Base-by-base conservation (phyloP, 2,888 invertebrate species). In the Galerucella calmariensis region DNA sequence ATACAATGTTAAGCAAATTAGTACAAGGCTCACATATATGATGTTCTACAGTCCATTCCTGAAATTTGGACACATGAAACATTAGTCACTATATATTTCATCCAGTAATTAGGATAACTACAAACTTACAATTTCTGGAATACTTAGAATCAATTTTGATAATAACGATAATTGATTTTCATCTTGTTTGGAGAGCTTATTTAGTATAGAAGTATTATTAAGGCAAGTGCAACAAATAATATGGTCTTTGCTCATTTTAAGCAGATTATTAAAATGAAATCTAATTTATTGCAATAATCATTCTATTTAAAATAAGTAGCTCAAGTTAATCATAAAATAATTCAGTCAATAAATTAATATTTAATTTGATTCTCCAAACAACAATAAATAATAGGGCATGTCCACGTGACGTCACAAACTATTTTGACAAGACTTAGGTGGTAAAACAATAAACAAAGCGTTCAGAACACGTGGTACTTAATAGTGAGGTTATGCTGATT, bases 21-120 rank as follows among this genome's bases (percentile, higher is more conserved):
- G 74, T 77, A 76, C 82, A 82, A 41, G 78, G 75, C 44, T 80
- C 78, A 72, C 82, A 82, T 51, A 82, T 81, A 53, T 73, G 72
- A 65, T 78, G 81, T 24, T 75, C 72, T 14, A 16, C 41, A 48
- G 65, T 62, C 82, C 82, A 82, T 69, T 78, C 70, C 82, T 82
- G 63, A 51, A 79, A 78, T 20, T 48, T 27, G 48, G 12, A 48
- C 35, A 41, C 35, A 41, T 1, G 35, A 41, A 41, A 41, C 9
- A 41, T 41, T 41, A 41, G 8, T 41, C 2, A 41, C 35, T 1
- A 41, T 41, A 41, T 41, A 41, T 41, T 8, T 41, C 35, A 41
- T 41, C 5, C 35, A 8, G 35, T 41, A 61, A 12, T 20, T 58
- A 20, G 56, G 41, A 59, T 62, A 61, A 35, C 24, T 20, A 24